Evolutionary conservation across 2,113 vertebrate genomes (phyloP).

Genomic region (Nicator chloris): DNA sequence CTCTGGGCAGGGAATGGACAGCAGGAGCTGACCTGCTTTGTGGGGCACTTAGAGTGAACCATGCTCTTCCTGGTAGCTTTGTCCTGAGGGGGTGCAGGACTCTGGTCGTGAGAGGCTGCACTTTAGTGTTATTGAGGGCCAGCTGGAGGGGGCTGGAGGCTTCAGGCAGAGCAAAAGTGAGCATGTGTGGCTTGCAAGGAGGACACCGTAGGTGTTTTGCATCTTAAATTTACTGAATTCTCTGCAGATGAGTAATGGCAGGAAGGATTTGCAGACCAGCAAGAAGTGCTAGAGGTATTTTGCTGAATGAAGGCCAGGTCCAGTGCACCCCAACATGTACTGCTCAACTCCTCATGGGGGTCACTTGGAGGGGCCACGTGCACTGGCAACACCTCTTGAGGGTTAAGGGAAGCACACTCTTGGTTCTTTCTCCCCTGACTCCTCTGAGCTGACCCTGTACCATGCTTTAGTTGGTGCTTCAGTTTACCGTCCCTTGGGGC

Average conservation of each 20-base stretch:
- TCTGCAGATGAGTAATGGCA: not conserved
- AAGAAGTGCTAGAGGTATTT: not conserved
- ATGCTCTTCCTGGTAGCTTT: not conserved
- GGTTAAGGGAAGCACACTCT: not conserved
- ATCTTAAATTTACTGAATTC: not conserved
- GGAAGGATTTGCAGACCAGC: not conserved
- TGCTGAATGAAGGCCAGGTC: not conserved
- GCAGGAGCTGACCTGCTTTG: not conserved
- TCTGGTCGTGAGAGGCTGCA: fast-evolving
- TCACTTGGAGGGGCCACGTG: fast-evolving
- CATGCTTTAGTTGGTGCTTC: not conserved
- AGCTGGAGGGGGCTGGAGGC: not conserved
- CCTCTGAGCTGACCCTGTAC: not conserved
- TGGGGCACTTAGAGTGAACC: not conserved
- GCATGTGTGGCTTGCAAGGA: not conserved
- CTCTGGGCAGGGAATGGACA: not conserved
- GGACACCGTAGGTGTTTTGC: not conserved
- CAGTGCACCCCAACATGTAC: fast-evolving
- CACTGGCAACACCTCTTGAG: fast-evolving
- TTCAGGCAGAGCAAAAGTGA: not conserved
- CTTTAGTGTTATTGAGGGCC: not conserved
- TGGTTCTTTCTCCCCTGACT: not conserved
- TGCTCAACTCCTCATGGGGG: not conserved
- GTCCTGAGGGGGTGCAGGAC: not conserved
- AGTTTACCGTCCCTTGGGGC: not conserved